Conservation (phyloP, 2,888 invertebrate genomes). For the Parelbella ahira region DNA sequence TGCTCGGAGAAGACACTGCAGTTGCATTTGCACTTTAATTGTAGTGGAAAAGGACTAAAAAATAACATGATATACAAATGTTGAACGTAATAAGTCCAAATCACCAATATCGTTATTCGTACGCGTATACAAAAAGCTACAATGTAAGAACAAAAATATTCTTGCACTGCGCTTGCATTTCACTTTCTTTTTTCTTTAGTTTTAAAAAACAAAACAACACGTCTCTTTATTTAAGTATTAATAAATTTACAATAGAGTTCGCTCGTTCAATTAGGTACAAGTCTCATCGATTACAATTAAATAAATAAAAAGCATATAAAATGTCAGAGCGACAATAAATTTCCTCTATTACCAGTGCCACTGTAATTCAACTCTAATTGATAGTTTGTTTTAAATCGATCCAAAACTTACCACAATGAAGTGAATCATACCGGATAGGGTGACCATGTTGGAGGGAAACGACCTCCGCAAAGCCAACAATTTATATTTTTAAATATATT, state of each 20-base stretch:
- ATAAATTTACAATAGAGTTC: slow-evolving; percentile 27
- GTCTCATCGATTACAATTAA: slow-evolving; percentile 71
- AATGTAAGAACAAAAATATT: too few species aligned
- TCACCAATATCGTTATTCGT: too few species aligned
- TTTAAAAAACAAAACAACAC: not conserved
- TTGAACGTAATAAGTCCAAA: too few species aligned
- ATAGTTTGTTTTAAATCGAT: slow-evolving; percentile 72
- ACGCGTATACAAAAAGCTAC: too few species aligned
- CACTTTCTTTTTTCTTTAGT: not conserved
- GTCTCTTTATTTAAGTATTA: not conserved
- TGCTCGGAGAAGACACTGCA: too few species aligned
- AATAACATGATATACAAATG: too few species aligned
- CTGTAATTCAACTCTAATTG: slow-evolving; percentile 72
- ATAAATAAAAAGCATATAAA: slow-evolving; percentile 75
- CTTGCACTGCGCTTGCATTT: too few species aligned
- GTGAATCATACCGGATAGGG: slow-evolving; percentile 63
- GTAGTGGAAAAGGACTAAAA: too few species aligned
- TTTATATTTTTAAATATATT: too few species aligned
- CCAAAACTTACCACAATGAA: slow-evolving; percentile 63
- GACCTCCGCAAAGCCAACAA: slow-evolving; percentile 3
- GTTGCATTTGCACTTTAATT: too few species aligned
- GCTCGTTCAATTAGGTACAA: slow-evolving; percentile 55
- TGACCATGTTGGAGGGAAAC: slow-evolving; percentile 32
- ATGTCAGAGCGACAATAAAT: slow-evolving; percentile 66
- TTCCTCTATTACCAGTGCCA: slow-evolving; percentile 65